These are phyloP conservation scores for Umimayanthus chanpuru DNA, from an alignment of 92 coral and sea anemone species.

Conservation along the genomic window DNA sequence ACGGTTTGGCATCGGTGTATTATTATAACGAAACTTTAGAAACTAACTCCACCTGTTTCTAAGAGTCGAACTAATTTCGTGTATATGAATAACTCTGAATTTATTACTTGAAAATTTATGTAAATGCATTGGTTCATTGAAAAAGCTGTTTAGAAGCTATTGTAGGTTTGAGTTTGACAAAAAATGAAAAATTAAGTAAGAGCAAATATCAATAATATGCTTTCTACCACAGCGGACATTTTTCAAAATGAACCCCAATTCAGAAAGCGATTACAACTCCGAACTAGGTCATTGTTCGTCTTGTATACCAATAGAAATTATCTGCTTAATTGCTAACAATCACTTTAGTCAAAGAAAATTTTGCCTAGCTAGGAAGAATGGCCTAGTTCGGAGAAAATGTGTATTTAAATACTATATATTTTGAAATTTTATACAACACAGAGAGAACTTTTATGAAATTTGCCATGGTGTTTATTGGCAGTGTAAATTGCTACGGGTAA, in stretches of 20 bases:
- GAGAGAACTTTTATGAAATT: slow-evolving; percentile 85
- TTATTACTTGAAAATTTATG: slow-evolving; percentile 84
- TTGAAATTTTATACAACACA: slow-evolving; percentile 89
- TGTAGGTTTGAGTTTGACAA: slow-evolving; percentile 63
- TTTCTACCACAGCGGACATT: slow-evolving; percentile 66
- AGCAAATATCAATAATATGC: slow-evolving; percentile 68
- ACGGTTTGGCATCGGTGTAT: slow-evolving; percentile 45
- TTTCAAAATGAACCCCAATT: slow-evolving; percentile 66
- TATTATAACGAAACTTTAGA: slow-evolving; percentile 54
- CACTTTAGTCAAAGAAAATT: slow-evolving; percentile 65
- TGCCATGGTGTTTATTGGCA: slow-evolving; percentile 68
- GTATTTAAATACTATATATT: slow-evolving; percentile 86
- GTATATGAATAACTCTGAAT: slow-evolving; percentile 84
- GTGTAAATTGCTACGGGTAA: slow-evolving; percentile 52
- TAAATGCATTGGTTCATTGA: slow-evolving; percentile 81
- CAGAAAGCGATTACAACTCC: slow-evolving; percentile 67
- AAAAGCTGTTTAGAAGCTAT: slow-evolving; percentile 80
- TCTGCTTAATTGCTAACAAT: slow-evolving; percentile 71
- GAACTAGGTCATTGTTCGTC: slow-evolving; percentile 61
- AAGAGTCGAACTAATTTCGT: slow-evolving; percentile 72
- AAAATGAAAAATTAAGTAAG: slow-evolving; percentile 62
- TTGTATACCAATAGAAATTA: slow-evolving; percentile 60
- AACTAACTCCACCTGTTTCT: slow-evolving; percentile 51
- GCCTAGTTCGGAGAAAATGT: slow-evolving; percentile 59
- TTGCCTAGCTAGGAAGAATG: slow-evolving; percentile 61